A percentile compares a stretch with the other conserved stretches of the same genome.
phyloP scores from a whole-genome alignment of 2,888 invertebrate genomes.

The Colletes collaris region DNA sequence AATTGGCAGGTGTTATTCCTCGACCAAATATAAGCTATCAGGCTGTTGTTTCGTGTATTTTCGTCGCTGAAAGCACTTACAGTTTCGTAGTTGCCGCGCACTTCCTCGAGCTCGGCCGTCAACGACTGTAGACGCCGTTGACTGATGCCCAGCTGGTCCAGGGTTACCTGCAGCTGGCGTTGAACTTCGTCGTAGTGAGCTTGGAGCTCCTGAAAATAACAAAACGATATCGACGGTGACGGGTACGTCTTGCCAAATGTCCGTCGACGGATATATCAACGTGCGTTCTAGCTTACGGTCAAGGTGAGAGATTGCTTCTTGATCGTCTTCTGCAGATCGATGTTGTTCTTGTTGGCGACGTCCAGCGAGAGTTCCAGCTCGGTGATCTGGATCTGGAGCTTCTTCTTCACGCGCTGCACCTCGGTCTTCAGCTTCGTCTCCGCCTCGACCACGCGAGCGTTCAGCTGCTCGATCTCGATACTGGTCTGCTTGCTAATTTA shows the following conservation, averaged over 20 bases:
- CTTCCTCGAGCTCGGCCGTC: slow-evolving; percentile 97
- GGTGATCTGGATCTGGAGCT: slow-evolving; percentile 98
- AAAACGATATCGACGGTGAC: not conserved
- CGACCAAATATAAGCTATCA: not conserved
- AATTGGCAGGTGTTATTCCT: not conserved
- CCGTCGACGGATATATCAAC: not conserved
- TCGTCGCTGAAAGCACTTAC: slow-evolving; percentile 82
- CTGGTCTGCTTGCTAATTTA: slow-evolving; percentile 95
- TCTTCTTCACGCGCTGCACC: slow-evolving; percentile 99
- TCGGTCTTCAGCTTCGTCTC: slow-evolving; percentile 98
- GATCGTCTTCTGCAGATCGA: slow-evolving; percentile 98
- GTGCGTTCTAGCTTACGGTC: slow-evolving; percentile 84
- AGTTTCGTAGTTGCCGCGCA: slow-evolving; percentile 94
- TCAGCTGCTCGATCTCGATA: slow-evolving; percentile 98
- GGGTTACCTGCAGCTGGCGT: slow-evolving; percentile 96
- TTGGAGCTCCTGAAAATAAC: slow-evolving; percentile 90
- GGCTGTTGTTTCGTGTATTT: no score
- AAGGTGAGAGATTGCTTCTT: slow-evolving; percentile 98
- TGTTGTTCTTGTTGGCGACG: slow-evolving; percentile 98
- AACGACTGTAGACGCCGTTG: slow-evolving; percentile 95
- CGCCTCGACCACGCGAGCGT: slow-evolving; percentile 96
- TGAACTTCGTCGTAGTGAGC: slow-evolving; percentile 98
- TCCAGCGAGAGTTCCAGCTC: slow-evolving; percentile 98
- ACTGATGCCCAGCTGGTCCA: slow-evolving; percentile 96
- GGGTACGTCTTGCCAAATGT: not conserved